phyloP scores from a whole-genome alignment of 1,140 invertebrate species.

The Aphelinus atriplicis region DNA sequence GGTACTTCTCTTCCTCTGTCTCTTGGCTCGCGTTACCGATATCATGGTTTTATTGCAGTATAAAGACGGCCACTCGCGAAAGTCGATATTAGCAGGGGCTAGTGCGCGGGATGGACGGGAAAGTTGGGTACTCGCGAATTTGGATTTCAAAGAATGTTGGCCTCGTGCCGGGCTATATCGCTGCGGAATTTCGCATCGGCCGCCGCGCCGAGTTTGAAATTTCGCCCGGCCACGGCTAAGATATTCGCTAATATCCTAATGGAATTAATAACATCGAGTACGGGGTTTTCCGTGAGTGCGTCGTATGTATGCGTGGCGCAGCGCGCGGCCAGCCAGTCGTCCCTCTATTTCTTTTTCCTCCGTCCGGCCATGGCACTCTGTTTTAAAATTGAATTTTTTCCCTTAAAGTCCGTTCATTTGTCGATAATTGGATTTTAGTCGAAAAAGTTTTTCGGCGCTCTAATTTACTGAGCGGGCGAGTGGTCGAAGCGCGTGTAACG shows the following conservation, averaged over 20 bases:
- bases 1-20: not conserved
- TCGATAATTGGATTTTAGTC: constrained; percentile 36
- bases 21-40: constrained; percentile 12
- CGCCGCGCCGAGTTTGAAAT: not conserved
- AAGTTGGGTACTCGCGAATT: not conserved
- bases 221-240: not conserved
- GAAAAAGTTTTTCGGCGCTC: constrained; percentile 35
- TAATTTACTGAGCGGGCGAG: constrained; percentile 26
- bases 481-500: constrained; percentile 1
- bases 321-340: not conserved
- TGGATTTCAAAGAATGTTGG: constrained; percentile 27
- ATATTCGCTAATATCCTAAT: constrained; percentile 16
- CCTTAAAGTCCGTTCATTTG: constrained; percentile 17
- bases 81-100: not conserved
- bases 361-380: not conserved
- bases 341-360: not conserved
- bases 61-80: not conserved
- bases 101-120: not conserved
- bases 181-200: not conserved
- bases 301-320: no score
- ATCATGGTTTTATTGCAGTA: constrained; percentile 33
- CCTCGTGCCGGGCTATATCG: not conserved
- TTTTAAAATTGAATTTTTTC: constrained; percentile 33
- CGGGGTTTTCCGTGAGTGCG: not conserved
- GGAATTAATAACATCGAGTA: constrained; percentile 19